Percentiles rank a stretch among this genome's conserved stretches.
Conservation (phyloP, 2,888 invertebrate genomes). For the Drosophila engyochracea region DNA sequence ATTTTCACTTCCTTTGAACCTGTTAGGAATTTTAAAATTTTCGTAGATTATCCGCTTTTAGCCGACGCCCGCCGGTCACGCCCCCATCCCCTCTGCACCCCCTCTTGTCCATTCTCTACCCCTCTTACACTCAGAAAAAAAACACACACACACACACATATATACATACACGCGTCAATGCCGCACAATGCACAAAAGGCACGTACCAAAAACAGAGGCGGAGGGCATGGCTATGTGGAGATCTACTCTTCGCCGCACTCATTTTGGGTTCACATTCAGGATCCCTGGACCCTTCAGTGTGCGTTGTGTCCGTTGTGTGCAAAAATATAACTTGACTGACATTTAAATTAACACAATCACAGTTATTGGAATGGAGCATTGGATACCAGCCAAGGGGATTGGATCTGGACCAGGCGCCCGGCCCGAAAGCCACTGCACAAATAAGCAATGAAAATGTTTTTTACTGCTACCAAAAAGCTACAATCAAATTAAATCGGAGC, state of each 20-base stretch:
- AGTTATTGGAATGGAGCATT: slow-evolving; percentile 79
- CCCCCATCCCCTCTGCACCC: slow-evolving; percentile 54
- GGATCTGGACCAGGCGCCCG: slow-evolving; percentile 16
- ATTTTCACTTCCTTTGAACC: slow-evolving; percentile 81
- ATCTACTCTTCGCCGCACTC: slow-evolving; percentile 33
- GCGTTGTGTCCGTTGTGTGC: slow-evolving; percentile 54
- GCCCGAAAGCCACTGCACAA: slow-evolving; percentile 54
- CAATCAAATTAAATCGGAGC: slow-evolving; percentile 44
- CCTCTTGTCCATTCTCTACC: not conserved
- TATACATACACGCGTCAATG: slow-evolving; percentile 53
- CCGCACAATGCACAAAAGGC: slow-evolving; percentile 78
- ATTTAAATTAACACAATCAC: slow-evolving; percentile 81
- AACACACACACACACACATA: not conserved
- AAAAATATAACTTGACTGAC: slow-evolving; percentile 81
- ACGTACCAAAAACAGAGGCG: slow-evolving; percentile 62
- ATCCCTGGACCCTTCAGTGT: slow-evolving; percentile 28
- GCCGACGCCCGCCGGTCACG: slow-evolving; percentile 62
- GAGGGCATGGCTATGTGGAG: slow-evolving; percentile 21
- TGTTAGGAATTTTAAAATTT: slow-evolving; percentile 79
- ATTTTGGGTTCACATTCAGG: slow-evolving; percentile 34
- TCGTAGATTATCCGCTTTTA: slow-evolving; percentile 79
- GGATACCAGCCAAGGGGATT: slow-evolving; percentile 45
- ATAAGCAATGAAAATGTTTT: slow-evolving; percentile 67
- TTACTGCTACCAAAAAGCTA: slow-evolving; percentile 39
- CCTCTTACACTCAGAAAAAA: slow-evolving; percentile 3